Evolutionary conservation across 2,797 vertebrate genomes (phyloP).

Genomic region (Melanotaenia parkinsoni): DNA sequence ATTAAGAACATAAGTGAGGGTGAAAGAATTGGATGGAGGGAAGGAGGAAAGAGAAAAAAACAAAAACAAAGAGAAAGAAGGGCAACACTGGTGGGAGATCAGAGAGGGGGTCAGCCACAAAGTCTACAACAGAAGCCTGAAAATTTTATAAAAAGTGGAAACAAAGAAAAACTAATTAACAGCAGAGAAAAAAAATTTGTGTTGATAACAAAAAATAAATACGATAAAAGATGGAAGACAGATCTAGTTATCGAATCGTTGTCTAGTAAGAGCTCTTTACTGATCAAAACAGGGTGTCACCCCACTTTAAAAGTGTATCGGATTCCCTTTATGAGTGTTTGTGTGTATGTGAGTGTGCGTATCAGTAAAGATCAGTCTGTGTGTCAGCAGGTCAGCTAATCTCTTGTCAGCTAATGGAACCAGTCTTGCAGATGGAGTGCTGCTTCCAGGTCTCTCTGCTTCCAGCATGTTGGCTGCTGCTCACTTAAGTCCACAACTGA

Average conservation of each 20-base stretch:
- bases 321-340: slow-evolving; percentile 45
- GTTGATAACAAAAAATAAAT: neutral
- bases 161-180: neutral
- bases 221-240: slow-evolving; percentile 10
- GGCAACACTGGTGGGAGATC: slow-evolving; percentile 55
- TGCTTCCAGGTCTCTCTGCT: slow-evolving; percentile 54
- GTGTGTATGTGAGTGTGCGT: slow-evolving; percentile 41
- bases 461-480: slow-evolving; percentile 48
- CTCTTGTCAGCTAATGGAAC: slow-evolving; percentile 77
- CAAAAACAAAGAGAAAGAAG: slow-evolving; percentile 52
- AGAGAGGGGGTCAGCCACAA: slow-evolving; percentile 45
- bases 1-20: slow-evolving; percentile 72
- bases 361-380: slow-evolving; percentile 67
- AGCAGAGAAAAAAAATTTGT: slow-evolving; percentile 11
- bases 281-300: slow-evolving; percentile 52
- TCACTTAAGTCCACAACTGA: slow-evolving; percentile 54
- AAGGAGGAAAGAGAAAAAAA: slow-evolving; percentile 45
- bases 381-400: slow-evolving; percentile 81
- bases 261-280: slow-evolving; percentile 55
- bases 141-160: slow-evolving; percentile 58
- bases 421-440: slow-evolving; percentile 61
- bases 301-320: slow-evolving; percentile 60
- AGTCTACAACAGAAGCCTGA: slow-evolving; percentile 54
- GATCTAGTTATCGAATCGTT: slow-evolving; percentile 29
- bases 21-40: slow-evolving; percentile 44